Evolutionary conservation across 2,888 invertebrate genomes (phyloP).

Genomic region (Podabrus alpinus): DNA sequence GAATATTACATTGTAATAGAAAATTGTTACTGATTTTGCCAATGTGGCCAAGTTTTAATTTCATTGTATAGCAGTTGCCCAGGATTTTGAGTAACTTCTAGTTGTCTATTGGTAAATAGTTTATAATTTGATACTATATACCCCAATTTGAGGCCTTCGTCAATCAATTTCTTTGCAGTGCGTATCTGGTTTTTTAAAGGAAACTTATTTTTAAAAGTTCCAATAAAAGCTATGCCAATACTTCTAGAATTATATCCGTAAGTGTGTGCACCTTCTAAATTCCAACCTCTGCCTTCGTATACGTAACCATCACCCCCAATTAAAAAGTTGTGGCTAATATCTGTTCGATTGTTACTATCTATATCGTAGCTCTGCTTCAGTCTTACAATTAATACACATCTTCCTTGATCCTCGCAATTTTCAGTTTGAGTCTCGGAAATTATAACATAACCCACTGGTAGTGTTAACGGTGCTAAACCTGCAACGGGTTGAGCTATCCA

Average conservation of each 20-base stretch:
- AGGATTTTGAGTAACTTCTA: constrained; percentile 69
- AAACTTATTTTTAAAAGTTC: constrained; percentile 64
- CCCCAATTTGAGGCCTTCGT: constrained; percentile 63
- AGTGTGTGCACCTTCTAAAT: constrained; percentile 71
- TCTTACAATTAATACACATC: constrained; percentile 39
- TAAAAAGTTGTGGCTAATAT: constrained; percentile 78
- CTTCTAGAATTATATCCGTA: constrained; percentile 68
- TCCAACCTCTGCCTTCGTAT: constrained; percentile 80
- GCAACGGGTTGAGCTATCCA: neutral
- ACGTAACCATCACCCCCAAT: constrained; percentile 78
- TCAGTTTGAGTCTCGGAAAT: neutral
- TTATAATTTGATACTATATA: constrained; percentile 68
- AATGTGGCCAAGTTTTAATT: constrained; percentile 73
- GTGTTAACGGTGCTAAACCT: neutral
- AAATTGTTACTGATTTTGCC: constrained; percentile 41
- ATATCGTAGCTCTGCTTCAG: constrained; percentile 72
- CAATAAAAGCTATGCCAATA: constrained; percentile 74
- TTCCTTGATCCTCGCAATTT: neutral
- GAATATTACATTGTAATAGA: neutral
- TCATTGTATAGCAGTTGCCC: constrained; percentile 67
- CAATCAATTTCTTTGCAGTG: constrained; percentile 66
- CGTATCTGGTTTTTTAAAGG: constrained; percentile 62
- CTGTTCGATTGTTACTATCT: constrained; percentile 65
- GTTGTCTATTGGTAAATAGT: constrained; percentile 70
- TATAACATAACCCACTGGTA: neutral